Evolutionary conservation across 2,797 vertebrate genomes (phyloP).

Genomic region (Acanthornis magna): DNA sequence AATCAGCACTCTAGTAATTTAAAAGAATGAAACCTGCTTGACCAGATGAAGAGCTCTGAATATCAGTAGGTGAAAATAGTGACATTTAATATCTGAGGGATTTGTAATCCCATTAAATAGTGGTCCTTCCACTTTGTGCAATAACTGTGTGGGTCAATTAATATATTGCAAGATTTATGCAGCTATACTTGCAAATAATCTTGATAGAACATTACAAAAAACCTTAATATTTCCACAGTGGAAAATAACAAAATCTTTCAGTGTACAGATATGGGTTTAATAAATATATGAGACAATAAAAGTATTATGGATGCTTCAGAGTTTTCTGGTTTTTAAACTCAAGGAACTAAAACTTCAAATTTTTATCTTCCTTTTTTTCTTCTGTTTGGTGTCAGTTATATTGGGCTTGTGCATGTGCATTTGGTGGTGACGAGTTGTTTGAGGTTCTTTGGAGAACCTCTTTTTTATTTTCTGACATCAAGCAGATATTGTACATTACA

Average conservation of each 20-base stretch:
- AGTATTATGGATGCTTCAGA: not conserved
- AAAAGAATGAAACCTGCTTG: not conserved
- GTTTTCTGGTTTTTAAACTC: not conserved
- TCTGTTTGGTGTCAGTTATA: not conserved
- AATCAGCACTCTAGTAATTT: fast-evolving
- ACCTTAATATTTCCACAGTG: not conserved
- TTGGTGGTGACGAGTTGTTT: not conserved
- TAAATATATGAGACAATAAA: not conserved
- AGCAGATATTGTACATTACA: not conserved
- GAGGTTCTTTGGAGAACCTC: not conserved
- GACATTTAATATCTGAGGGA: not conserved
- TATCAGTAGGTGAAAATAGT: not conserved
- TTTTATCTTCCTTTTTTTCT: not conserved
- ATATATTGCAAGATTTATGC: not conserved
- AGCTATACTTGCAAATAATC: not conserved
- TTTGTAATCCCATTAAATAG: not conserved
- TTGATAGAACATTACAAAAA: not conserved
- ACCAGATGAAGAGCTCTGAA: not conserved
- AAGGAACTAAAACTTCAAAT: not conserved
- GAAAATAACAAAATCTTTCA: not conserved
- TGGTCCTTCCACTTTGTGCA: not conserved
- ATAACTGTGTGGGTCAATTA: not conserved
- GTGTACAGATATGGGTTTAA: not conserved
- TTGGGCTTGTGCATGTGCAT: not conserved
- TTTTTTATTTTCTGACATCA: not conserved